These are phyloP conservation scores for Pithys albifrons DNA, from an alignment of 2,113 vertebrate genomes.

Conservation along the genomic window DNA sequence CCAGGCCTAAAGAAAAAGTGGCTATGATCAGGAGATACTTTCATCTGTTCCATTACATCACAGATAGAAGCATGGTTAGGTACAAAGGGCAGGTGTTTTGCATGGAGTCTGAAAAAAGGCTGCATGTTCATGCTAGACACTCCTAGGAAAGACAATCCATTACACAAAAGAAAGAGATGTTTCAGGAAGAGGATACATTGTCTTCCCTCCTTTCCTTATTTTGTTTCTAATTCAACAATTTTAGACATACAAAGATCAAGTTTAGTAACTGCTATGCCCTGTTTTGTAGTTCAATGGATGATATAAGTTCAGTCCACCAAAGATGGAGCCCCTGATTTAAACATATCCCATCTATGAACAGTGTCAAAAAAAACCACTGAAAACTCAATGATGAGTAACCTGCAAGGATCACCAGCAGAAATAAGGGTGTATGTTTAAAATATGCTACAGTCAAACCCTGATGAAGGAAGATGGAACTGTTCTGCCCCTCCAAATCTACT, in stretches of 20 bases:
- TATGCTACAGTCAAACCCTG: neutral
- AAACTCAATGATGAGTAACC: neutral
- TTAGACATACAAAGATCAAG: neutral
- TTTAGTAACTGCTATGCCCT: neutral
- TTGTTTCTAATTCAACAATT: neutral
- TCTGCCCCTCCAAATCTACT: neutral
- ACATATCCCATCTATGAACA: neutral
- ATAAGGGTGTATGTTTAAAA: neutral
- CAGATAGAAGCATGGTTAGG: neutral
- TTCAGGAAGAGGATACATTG: neutral
- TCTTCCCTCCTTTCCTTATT: neutral
- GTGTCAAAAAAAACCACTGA: neutral
- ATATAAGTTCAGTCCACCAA: neutral
- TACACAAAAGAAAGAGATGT: neutral
- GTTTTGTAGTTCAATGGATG: neutral
- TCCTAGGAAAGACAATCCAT: neutral
- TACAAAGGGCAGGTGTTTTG: neutral
- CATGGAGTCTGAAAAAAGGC: neutral
- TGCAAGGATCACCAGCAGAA: neutral
- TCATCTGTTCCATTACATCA: neutral
- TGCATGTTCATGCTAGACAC: neutral
- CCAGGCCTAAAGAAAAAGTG: neutral
- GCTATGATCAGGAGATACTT: neutral
- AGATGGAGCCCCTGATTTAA: neutral
- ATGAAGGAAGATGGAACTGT: neutral